Conservation (phyloP, 1,140 invertebrate genomes). For the Anastrepha ludens region DNA sequence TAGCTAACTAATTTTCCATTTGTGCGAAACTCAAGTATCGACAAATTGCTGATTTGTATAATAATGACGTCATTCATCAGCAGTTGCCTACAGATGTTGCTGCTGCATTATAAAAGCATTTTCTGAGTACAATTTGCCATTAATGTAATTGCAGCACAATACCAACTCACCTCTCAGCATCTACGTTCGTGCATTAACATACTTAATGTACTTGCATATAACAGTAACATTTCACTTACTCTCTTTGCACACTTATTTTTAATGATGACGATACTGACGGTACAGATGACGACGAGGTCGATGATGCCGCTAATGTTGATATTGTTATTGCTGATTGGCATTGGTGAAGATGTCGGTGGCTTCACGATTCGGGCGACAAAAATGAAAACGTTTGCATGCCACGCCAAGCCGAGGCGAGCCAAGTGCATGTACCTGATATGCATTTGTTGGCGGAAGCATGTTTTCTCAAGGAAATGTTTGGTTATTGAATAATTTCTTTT, state of each 20-base stretch:
- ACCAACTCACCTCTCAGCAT: not conserved
- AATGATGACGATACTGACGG: constrained; percentile 29
- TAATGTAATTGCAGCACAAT: constrained; percentile 40
- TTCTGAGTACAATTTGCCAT: constrained; percentile 45
- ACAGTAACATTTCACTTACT: constrained; percentile 25
- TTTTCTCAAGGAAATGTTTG: constrained; percentile 33
- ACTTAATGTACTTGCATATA: not conserved
- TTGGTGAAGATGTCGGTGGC: not conserved
- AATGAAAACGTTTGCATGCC: constrained; percentile 27
- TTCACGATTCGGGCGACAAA: not conserved
- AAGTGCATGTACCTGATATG: not conserved
- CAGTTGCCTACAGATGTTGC: constrained; percentile 4
- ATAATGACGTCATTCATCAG: constrained; percentile 25
- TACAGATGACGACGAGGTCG: not conserved
- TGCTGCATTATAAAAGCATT: constrained; percentile 31
- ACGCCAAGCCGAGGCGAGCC: not conserved
- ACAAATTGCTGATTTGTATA: constrained; percentile 32
- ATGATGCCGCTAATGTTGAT: constrained; percentile 13
- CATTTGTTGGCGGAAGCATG: constrained; percentile 31
- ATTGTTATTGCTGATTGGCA: not conserved
- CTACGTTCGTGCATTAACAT: not conserved
- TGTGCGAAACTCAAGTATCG: constrained; percentile 29
- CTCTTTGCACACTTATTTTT: constrained; percentile 37
- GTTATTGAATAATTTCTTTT: constrained; percentile 53
- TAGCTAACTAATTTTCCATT: not conserved